Evolutionary conservation across 2,888 invertebrate species (phyloP).

Genomic region (Drosophila gaucha): DNA sequence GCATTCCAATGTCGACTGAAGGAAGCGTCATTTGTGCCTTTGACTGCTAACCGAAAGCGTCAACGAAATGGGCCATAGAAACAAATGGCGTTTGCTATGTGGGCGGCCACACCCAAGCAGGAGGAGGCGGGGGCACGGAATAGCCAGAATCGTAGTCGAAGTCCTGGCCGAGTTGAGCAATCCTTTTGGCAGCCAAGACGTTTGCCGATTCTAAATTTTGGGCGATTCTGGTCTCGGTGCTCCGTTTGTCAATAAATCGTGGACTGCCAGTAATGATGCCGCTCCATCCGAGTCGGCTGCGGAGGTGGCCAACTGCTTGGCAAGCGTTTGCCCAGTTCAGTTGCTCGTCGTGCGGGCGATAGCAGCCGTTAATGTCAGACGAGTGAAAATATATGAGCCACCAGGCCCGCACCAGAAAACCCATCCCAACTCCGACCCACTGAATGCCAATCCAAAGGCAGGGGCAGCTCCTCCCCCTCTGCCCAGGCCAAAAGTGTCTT

Average conservation of each 20-base stretch:
- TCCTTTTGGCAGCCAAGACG: conserved; percentile 76
- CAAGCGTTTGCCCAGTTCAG: conserved; percentile 63
- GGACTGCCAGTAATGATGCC: conserved; percentile 80
- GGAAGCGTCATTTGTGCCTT: conserved; percentile 57
- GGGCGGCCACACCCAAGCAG: conserved; percentile 60
- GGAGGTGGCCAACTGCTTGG: conserved; percentile 43
- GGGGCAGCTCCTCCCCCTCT: conserved; percentile 3
- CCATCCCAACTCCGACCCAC: conserved; percentile 1
- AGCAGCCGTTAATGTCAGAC: conserved; percentile 85
- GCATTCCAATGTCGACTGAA: conserved; percentile 37
- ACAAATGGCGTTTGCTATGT: conserved; percentile 64
- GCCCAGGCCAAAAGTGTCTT: conserved; percentile 53
- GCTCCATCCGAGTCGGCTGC: conserved; percentile 34
- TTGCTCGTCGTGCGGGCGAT: conserved; percentile 78
- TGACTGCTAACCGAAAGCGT: conserved; percentile 59
- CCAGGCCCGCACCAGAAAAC: conserved; percentile 19
- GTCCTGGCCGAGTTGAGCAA: conserved; percentile 40
- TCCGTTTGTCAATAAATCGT: conserved; percentile 85
- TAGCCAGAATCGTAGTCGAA: background rate
- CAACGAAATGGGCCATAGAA: conserved; percentile 72
- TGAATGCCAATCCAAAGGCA: background rate
- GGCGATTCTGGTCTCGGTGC: conserved; percentile 56
- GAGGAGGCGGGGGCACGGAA: background rate
- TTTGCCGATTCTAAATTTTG: conserved; percentile 77
- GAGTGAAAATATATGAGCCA: conserved; percentile 84